phyloP scores from a whole-genome alignment of 2,113 vertebrate species.

The Solea solea region DNA sequence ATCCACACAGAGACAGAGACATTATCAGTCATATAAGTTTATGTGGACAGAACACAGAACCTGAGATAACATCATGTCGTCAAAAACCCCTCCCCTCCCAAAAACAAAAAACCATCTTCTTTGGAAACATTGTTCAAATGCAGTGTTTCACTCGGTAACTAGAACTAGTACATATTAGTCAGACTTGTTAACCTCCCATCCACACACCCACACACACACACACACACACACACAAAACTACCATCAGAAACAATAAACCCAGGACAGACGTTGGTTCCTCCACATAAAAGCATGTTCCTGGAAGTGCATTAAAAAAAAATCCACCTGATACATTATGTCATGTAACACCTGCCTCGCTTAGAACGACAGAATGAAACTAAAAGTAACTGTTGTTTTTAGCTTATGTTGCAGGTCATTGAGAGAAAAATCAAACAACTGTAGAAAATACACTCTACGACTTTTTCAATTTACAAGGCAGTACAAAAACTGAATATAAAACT shows the following conservation, averaged over 20 bases:
- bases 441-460: constrained; percentile 64
- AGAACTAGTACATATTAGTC: constrained; percentile 41
- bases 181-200: constrained; percentile 38
- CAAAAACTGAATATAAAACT: constrained; percentile 73
- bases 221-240: constrained; percentile 10
- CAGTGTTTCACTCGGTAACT: constrained; percentile 41
- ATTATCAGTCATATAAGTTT: constrained; percentile 52
- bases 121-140: constrained; percentile 30
- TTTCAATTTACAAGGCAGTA: constrained; percentile 59
- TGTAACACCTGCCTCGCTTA: constrained; percentile 50
- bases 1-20: constrained; percentile 8
- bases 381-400: constrained; percentile 67
- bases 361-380: constrained; percentile 55
- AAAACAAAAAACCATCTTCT: too few species aligned
- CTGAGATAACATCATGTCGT: constrained; percentile 66
- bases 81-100: too few species aligned
- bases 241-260: constrained; percentile 42
- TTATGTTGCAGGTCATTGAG: constrained; percentile 70
- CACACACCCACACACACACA: constrained; percentile 15
- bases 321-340: constrained; percentile 56
- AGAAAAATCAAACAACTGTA: constrained; percentile 24
- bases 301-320: constrained; percentile 71
- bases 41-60: constrained; percentile 69
- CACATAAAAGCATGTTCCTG: constrained; percentile 45
- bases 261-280: constrained; percentile 24